Evolutionary conservation across 1,140 invertebrate species (phyloP).

Genomic region (Dendrolimus kikuchii): DNA sequence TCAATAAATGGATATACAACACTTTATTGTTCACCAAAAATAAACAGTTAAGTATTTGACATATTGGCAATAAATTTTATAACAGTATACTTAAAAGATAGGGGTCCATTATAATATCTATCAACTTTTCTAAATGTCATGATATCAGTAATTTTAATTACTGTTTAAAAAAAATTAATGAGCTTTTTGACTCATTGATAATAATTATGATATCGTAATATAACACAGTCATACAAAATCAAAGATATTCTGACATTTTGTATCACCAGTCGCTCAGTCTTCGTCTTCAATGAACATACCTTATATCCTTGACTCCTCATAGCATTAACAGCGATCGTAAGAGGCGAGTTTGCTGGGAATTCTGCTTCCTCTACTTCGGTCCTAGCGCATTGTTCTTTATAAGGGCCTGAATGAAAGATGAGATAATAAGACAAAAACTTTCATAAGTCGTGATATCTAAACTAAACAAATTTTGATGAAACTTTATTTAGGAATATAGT

Average conservation of each 20-base stretch:
- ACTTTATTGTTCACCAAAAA: not conserved
- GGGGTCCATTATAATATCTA: no score
- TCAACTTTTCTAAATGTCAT: no score
- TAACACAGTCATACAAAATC: no score
- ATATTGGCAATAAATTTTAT: no score
- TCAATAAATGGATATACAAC: not conserved
- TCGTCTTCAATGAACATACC: constrained; percentile 64
- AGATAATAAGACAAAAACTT: not conserved
- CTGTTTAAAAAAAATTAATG: no score
- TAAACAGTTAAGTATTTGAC: not conserved
- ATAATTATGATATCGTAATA: no score
- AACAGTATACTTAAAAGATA: no score
- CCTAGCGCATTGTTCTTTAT: constrained; percentile 94
- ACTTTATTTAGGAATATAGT: not conserved
- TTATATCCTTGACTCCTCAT: constrained; percentile 92
- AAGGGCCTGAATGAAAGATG: constrained; percentile 79
- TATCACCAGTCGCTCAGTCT: no score
- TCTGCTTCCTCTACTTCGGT: constrained; percentile 97
- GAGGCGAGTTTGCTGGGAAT: constrained; percentile 82
- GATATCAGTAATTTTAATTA: no score
- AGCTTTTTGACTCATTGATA: no score
- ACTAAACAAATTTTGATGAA: not conserved
- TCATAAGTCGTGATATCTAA: not conserved
- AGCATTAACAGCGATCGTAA: constrained; percentile 85
- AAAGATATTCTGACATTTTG: no score